Evolutionary conservation across 2,113 vertebrate species (phyloP).

Genomic region (Semicossyphus pulcher): DNA sequence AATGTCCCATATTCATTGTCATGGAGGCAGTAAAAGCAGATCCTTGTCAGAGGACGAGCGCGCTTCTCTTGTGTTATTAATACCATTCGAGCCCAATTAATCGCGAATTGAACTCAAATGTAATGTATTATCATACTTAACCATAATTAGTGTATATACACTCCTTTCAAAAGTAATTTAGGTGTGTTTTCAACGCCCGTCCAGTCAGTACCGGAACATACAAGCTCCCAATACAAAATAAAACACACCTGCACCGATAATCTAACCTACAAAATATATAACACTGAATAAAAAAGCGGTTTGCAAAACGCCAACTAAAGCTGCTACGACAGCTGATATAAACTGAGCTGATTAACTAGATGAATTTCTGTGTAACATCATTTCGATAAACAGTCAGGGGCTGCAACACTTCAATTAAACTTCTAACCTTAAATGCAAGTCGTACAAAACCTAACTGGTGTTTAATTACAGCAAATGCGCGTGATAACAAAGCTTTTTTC

Average conservation of each 20-base stretch:
- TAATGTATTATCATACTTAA: background rate
- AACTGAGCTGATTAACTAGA: background rate
- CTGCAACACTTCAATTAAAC: constrained; percentile 15
- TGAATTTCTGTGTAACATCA: constrained; percentile 7
- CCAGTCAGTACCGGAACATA: background rate
- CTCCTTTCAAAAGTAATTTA: background rate
- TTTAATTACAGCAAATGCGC: background rate
- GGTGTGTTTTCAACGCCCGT: background rate
- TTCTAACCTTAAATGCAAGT: constrained; percentile 1
- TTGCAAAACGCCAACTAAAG: background rate
- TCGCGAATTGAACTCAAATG: background rate
- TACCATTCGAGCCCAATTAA: background rate
- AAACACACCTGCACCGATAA: background rate
- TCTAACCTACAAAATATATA: background rate
- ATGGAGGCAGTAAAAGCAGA: background rate
- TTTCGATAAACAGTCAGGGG: background rate
- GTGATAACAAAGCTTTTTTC: background rate
- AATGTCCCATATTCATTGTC: constrained; percentile 7
- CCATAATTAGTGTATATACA: background rate
- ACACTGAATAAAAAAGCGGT: background rate
- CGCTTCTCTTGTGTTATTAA: background rate
- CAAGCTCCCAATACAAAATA: background rate
- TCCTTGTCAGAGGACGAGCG: background rate
- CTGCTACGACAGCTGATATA: background rate
- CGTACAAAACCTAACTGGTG: background rate